These are phyloP conservation scores for Odontomachus brunneus DNA, from an alignment of 1,140 invertebrate genomes.

Conservation along the genomic window DNA sequence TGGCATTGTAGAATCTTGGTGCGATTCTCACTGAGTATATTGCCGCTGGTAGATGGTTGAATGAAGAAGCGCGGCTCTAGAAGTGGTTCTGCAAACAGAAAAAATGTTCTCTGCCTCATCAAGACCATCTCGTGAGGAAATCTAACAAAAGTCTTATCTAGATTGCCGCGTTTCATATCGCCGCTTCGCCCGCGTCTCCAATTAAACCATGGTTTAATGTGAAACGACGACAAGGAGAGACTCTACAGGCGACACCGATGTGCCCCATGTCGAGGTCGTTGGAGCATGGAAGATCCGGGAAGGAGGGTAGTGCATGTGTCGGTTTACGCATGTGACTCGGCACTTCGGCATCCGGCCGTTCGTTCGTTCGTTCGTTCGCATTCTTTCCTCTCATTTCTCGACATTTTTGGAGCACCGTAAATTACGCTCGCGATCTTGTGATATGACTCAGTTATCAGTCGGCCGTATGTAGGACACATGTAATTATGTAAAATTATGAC, in stretches of 20 bases:
- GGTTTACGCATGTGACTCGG: conserved; percentile 74
- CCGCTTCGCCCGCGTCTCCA: conserved; percentile 37
- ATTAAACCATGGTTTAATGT: too few species aligned
- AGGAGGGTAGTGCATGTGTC: conserved; percentile 63
- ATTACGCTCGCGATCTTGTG: conserved; percentile 67
- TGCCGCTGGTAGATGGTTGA: conserved; percentile 92
- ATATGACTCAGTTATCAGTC: conserved; percentile 70
- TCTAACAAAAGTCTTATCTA: too few species aligned
- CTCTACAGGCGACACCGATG: too few species aligned
- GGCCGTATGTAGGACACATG: too few species aligned
- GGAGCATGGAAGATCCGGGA: conserved; percentile 66
- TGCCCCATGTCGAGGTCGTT: conserved; percentile 49
- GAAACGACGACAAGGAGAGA: too few species aligned
- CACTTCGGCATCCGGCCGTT: conserved; percentile 74
- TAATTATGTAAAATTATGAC: too few species aligned
- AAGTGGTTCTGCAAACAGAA: conserved; percentile 86
- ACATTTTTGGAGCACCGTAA: conserved; percentile 73
- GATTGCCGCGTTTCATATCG: too few species aligned
- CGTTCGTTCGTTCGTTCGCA: conserved; percentile 59
- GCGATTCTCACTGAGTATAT: conserved; percentile 93
- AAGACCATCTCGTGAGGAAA: not conserved
- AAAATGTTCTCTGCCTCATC: conserved; percentile 41
- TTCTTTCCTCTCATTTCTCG: conserved; percentile 75
- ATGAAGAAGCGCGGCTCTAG: conserved; percentile 94
- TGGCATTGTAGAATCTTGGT: conserved; percentile 96